Percentiles rank a stretch among this genome's conserved stretches.
Evolutionary conservation across 1,140 invertebrate genomes (phyloP).

Genomic region (Pseudomyrmex sp.): DNA sequence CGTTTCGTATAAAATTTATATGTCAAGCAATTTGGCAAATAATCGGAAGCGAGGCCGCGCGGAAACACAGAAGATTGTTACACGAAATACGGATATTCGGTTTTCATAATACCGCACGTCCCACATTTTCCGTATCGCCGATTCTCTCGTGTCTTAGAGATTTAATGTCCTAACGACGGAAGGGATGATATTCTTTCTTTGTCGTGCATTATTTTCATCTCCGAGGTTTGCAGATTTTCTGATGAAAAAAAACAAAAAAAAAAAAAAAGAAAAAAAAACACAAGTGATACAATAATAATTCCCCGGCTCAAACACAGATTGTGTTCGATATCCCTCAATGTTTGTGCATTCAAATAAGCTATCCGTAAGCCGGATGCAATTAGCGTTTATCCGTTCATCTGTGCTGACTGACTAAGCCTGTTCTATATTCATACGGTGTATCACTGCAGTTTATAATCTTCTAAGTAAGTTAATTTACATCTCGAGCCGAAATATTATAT

Average conservation of each 20-base stretch:
- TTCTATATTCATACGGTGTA: slow-evolving; percentile 17
- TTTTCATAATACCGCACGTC: background rate
- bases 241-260: too few relatives aligned
- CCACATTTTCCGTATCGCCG: background rate
- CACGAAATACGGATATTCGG: background rate
- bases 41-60: background rate
- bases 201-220: too few relatives aligned
- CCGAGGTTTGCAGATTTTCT: background rate
- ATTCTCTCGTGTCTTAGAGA: background rate
- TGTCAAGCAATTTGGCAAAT: slow-evolving; percentile 35
- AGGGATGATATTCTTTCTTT: too few relatives aligned
- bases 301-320: background rate
- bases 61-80: background rate
- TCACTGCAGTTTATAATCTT: slow-evolving; percentile 10
- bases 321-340: background rate
- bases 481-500: too few relatives aligned
- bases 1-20: slow-evolving; percentile 30
- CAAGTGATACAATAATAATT: too few relatives aligned
- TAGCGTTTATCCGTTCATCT: slow-evolving; percentile 32
- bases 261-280: too few relatives aligned
- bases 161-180: too few relatives aligned
- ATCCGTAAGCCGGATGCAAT: slow-evolving; percentile 21
- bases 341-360: slow-evolving; percentile 20
- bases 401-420: slow-evolving; percentile 23
- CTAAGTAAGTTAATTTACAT: background rate